A percentile compares a stretch with the other conserved stretches of the same genome.
phyloP scores from a whole-genome alignment of 2,888 invertebrate genomes.

The Syrphus vitripennis region DNA sequence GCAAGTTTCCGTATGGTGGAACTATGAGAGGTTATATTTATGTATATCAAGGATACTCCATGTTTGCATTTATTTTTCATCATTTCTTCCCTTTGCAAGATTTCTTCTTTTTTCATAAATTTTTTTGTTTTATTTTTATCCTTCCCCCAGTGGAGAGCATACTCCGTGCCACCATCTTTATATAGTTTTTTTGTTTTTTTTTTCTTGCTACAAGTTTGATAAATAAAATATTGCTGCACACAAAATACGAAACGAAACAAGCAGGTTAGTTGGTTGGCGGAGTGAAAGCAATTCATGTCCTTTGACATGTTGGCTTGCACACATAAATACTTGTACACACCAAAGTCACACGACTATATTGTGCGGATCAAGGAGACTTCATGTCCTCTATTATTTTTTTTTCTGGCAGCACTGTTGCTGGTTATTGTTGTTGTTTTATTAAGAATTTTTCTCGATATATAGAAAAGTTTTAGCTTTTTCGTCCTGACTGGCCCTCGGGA shows the following conservation, averaged over 20 bases:
- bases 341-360: conserved; percentile 41
- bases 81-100: conserved; percentile 13
- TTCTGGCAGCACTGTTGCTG: neutral
- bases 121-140: neutral
- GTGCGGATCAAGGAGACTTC: conserved; percentile 21
- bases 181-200: neutral
- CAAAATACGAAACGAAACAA: conserved; percentile 11
- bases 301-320: conserved; percentile 59
- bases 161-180: neutral
- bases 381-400: neutral
- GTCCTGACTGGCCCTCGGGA: neutral
- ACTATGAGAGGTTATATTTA: neutral
- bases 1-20: conserved; percentile 58
- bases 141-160: neutral
- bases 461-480: conserved; percentile 11
- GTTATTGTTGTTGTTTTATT: conserved; percentile 11
- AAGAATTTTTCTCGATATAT: conserved; percentile 31
- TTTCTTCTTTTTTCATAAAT: conserved; percentile 22
- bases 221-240: conserved; percentile 66
- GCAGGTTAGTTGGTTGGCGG: neutral
- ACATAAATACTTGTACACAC: conserved; percentile 59
- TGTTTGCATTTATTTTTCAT: conserved; percentile 55
- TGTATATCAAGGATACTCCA: conserved; percentile 22
- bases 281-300: conserved; percentile 66
- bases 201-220: conserved; percentile 40